A percentile compares a stretch with the other conserved stretches of the same genome.
phyloP scores from a whole-genome alignment of 2,888 invertebrate genomes.

The Aphodius granarius region DNA sequence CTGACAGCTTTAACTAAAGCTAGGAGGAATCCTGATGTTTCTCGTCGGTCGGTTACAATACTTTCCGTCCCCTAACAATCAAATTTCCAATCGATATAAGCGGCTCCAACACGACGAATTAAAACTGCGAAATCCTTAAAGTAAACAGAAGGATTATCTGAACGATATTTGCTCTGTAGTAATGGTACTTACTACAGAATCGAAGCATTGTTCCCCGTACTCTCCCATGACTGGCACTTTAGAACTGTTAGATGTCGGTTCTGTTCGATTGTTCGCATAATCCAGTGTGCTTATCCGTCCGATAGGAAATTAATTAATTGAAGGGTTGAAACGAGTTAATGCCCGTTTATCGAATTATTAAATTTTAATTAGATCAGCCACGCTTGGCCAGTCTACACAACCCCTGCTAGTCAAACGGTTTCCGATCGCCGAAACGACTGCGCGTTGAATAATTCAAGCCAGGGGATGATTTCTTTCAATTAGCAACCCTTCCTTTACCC shows the following conservation, averaged over 20 bases:
- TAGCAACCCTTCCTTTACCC: not conserved
- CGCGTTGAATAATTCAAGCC: not conserved
- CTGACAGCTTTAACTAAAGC: too few relatives aligned
- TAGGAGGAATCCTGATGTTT: too few relatives aligned
- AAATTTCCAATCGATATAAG: not conserved
- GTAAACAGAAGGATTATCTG: not conserved
- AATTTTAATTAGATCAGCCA: not conserved
- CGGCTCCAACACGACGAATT: not conserved
- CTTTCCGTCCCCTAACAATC: too few relatives aligned
- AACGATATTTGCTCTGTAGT: not conserved
- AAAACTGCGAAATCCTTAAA: not conserved
- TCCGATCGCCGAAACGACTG: not conserved
- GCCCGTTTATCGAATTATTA: not conserved
- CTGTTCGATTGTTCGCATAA: not conserved
- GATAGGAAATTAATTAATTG: not conserved
- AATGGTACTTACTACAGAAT: too few relatives aligned
- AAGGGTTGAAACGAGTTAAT: not conserved
- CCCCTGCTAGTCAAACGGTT: not conserved
- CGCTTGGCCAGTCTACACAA: not conserved
- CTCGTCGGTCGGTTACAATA: too few relatives aligned
- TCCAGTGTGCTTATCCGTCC: not conserved
- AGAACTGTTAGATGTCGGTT: too few relatives aligned
- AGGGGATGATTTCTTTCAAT: not conserved
- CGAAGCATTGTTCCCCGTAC: not conserved
- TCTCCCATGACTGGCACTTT: too few relatives aligned